Evolutionary conservation across 2,113 vertebrate genomes (phyloP).

Genomic region (Parus major): DNA sequence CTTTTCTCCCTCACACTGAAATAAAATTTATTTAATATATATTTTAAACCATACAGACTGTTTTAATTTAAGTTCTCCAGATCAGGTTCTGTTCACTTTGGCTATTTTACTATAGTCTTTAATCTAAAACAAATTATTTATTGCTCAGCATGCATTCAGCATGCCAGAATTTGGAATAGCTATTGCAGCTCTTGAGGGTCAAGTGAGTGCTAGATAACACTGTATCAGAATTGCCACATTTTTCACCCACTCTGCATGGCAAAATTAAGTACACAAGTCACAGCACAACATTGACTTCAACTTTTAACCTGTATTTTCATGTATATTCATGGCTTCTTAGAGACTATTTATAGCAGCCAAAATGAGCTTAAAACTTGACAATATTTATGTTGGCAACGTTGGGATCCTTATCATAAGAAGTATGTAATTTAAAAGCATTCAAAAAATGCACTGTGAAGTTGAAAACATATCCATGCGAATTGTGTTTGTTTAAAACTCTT

Average conservation of each 20-base stretch:
- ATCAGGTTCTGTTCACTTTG: background rate
- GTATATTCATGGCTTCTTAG: background rate
- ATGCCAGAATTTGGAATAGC: background rate
- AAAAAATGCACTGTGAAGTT: background rate
- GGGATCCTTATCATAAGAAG: background rate
- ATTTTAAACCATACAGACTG: background rate
- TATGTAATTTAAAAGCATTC: background rate
- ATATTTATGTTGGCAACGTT: background rate
- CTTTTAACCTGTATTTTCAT: background rate
- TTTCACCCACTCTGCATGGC: background rate
- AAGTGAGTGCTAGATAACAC: background rate
- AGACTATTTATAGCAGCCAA: background rate
- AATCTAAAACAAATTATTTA: background rate
- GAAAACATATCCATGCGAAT: background rate
- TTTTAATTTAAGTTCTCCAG: background rate
- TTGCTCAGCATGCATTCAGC: background rate
- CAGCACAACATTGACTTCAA: background rate
- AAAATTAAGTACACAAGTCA: background rate
- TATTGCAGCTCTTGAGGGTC: background rate
- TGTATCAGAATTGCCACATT: background rate
- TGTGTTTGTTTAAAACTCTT: background rate
- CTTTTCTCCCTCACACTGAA: background rate
- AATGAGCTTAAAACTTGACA: background rate
- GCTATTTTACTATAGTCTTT: background rate
- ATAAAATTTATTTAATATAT: background rate